These are phyloP conservation scores for Tylochromis polylepis DNA, from an alignment of 2,113 vertebrate species.

Conservation along the genomic window DNA sequence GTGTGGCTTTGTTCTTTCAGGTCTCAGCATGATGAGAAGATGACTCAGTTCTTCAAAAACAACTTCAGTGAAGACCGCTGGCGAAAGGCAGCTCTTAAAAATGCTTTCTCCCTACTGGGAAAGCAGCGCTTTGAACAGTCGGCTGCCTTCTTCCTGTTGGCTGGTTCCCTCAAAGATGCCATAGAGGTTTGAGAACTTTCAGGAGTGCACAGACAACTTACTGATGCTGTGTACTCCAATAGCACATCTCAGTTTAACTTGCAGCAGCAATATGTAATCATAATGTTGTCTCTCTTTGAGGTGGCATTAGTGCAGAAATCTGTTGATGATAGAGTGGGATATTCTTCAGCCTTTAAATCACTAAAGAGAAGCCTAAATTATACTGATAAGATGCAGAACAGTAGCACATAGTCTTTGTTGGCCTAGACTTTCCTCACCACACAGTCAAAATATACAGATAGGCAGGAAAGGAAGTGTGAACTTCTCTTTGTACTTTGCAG, in stretches of 20 bases:
- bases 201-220: background rate
- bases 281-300: background rate
- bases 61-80: conserved; percentile 96
- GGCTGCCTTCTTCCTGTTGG: conserved; percentile 94
- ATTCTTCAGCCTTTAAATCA: conserved; percentile 26
- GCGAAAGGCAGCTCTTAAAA: conserved; percentile 96
- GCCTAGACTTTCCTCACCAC: conserved; percentile 4
- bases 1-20: conserved; percentile 60
- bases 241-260: background rate
- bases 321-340: background rate
- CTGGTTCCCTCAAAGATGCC: conserved; percentile 95
- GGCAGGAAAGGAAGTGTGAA: background rate
- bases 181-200: conserved; percentile 81
- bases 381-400: conserved; percentile 37
- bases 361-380: conserved; percentile 44
- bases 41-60: conserved; percentile 97
- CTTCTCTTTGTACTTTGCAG: background rate
- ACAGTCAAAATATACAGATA: conserved; percentile 63
- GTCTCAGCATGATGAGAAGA: conserved; percentile 95
- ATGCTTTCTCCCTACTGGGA: conserved; percentile 94
- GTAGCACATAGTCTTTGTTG: conserved; percentile 44
- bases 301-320: background rate
- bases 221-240: background rate
- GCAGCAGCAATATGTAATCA: background rate
- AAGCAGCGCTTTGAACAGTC: conserved; percentile 98